Percentiles rank a stretch among this genome's conserved stretches.
Evolutionary conservation across 23 tunicate genomes (phyloP).

Genomic region (Botrylloides violaceus): DNA sequence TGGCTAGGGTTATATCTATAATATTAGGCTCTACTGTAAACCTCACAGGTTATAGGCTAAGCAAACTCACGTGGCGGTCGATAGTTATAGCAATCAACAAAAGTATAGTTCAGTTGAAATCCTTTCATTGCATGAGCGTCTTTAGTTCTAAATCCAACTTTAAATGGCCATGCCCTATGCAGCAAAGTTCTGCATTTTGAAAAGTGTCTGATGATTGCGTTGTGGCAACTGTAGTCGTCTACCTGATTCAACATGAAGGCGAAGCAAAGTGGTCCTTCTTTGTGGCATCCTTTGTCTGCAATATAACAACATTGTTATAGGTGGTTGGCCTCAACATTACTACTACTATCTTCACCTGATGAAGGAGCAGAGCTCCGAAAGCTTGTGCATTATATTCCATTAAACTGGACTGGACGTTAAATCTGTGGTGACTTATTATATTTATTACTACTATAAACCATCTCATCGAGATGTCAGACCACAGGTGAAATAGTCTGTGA

Average conservation of each 20-base stretch:
- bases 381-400: too few species aligned
- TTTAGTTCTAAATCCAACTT: background rate
- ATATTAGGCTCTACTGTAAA: too few species aligned
- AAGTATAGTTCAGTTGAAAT: background rate
- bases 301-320: too few species aligned
- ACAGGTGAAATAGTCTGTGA: too few species aligned
- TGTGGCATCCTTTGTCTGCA: slow-evolving; percentile 18
- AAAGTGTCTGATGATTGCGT: background rate
- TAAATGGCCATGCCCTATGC: slow-evolving; percentile 8
- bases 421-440: too few species aligned
- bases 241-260: background rate
- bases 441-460: too few species aligned
- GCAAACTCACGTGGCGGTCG: background rate
- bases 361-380: too few species aligned
- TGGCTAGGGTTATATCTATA: too few species aligned
- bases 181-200: slow-evolving; percentile 1
- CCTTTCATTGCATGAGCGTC: background rate
- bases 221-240: slow-evolving; percentile 4
- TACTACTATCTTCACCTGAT: too few species aligned
- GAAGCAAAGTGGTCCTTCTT: slow-evolving; percentile 21
- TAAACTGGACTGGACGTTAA: too few species aligned
- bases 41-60: background rate
- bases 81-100: slow-evolving; percentile 4
- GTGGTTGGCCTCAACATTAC: too few species aligned
- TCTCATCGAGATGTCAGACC: too few species aligned